Evolutionary conservation across 2,797 vertebrate genomes (phyloP).

Genomic region (Sebastes matsubarae): DNA sequence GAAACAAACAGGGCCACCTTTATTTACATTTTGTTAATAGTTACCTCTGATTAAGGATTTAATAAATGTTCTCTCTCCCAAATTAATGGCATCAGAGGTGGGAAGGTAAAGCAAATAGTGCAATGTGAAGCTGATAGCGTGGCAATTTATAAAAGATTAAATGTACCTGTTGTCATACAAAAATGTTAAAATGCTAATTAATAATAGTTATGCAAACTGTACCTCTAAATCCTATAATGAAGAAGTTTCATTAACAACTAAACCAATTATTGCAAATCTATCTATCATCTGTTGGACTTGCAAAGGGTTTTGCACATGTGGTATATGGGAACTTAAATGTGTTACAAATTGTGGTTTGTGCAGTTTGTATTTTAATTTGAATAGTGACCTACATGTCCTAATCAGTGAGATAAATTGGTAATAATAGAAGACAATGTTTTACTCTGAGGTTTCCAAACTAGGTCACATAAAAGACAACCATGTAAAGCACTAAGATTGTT

Average conservation of each 20-base stretch:
- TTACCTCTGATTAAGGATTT: not conserved
- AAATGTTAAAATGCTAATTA: not conserved
- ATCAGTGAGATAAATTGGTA: not conserved
- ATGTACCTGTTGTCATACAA: not conserved
- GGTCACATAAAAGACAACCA: not conserved
- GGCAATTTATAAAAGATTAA: not conserved
- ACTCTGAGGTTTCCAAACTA: not conserved
- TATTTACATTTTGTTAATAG: slow-evolving; percentile 2
- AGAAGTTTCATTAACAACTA: not conserved
- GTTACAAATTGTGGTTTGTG: not conserved
- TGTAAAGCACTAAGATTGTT: not conserved
- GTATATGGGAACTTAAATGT: not conserved
- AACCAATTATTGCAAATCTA: not conserved
- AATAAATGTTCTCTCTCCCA: not conserved
- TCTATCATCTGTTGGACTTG: not conserved
- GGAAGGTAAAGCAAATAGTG: not conserved
- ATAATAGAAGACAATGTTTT: not conserved
- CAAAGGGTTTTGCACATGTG: not conserved
- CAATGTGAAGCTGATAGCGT: not conserved
- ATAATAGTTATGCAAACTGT: not conserved
- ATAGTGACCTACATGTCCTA: not conserved
- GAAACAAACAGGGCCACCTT: not conserved
- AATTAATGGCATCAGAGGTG: not conserved
- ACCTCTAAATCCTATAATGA: not conserved
- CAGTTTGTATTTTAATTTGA: not conserved